phyloP scores from a whole-genome alignment of 2,888 invertebrate species.

The Catocala nupta region DNA sequence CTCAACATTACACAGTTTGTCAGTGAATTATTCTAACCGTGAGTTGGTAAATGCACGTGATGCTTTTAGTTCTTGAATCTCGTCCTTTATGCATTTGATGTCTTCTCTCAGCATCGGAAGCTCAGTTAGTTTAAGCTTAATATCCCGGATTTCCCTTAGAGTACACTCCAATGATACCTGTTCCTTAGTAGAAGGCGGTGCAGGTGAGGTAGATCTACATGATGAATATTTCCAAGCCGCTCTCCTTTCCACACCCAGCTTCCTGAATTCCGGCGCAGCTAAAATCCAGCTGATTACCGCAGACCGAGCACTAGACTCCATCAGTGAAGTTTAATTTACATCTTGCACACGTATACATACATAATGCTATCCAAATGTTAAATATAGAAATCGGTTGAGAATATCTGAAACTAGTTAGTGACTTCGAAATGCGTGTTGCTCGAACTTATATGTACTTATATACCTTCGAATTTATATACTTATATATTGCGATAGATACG shows the following conservation, averaged over 20 bases:
- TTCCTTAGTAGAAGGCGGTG: neutral
- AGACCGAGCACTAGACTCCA: slow-evolving; percentile 5
- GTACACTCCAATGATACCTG: slow-evolving; percentile 2
- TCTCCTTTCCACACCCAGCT: slow-evolving; percentile 12
- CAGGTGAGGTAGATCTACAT: slow-evolving; percentile 3
- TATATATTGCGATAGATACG: too few relatives aligned
- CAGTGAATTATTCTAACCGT: neutral
- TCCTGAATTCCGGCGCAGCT: slow-evolving; percentile 11
- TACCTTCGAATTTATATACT: too few relatives aligned
- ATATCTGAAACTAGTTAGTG: too few relatives aligned
- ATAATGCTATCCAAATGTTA: too few relatives aligned
- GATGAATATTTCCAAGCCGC: slow-evolving; percentile 12
- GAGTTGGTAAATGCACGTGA: neutral
- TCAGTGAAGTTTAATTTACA: too few relatives aligned
- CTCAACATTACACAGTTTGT: neutral
- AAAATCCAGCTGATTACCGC: slow-evolving; percentile 10
- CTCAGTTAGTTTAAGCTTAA: slow-evolving; percentile 6
- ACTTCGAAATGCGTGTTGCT: too few relatives aligned
- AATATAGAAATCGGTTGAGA: too few relatives aligned
- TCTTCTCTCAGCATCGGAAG: slow-evolving; percentile 9
- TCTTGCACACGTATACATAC: too few relatives aligned
- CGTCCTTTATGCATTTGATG: slow-evolving; percentile 4
- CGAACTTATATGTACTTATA: too few relatives aligned
- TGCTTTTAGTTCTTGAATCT: neutral
- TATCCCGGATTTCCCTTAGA: slow-evolving; percentile 10